Conservation (phyloP, 2,797 vertebrate genomes). For the Oceanodroma leucorhoa region DNA sequence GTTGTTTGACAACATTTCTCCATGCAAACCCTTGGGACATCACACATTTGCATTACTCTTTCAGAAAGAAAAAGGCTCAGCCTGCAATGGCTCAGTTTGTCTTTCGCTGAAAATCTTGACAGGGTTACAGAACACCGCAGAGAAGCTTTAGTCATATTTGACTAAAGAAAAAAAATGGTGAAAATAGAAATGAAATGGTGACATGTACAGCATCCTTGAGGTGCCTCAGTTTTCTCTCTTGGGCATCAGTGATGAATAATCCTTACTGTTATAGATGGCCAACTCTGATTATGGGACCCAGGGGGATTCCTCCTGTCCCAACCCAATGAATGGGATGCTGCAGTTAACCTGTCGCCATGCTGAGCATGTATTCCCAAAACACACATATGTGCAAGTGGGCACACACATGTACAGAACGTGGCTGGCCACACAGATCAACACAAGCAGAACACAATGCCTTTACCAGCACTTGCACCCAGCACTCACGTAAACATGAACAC, state of each 20-base stretch:
- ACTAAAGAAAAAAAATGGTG: background rate
- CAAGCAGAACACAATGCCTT: background rate
- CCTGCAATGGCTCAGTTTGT: background rate
- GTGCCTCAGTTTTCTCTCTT: background rate
- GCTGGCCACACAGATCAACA: no score
- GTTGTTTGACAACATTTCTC: background rate
- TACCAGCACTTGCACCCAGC: background rate
- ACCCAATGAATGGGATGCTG: background rate
- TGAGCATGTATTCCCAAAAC: background rate
- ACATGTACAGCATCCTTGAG: background rate
- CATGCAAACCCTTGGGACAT: background rate
- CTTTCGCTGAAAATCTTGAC: background rate
- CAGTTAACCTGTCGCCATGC: background rate
- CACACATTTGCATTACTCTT: background rate
- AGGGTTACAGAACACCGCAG: background rate
- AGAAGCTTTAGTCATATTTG: background rate
- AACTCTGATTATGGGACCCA: background rate
- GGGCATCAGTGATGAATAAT: background rate
- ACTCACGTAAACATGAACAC: background rate
- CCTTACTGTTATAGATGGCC: background rate
- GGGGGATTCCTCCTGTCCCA: background rate
- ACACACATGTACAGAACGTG: background rate
- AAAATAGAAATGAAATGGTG: background rate
- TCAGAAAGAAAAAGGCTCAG: background rate
- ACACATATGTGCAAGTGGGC: fast-evolving